These are phyloP conservation scores for Periphyllus acericola DNA, from an alignment of 2,888 invertebrate genomes.

Conservation along the genomic window DNA sequence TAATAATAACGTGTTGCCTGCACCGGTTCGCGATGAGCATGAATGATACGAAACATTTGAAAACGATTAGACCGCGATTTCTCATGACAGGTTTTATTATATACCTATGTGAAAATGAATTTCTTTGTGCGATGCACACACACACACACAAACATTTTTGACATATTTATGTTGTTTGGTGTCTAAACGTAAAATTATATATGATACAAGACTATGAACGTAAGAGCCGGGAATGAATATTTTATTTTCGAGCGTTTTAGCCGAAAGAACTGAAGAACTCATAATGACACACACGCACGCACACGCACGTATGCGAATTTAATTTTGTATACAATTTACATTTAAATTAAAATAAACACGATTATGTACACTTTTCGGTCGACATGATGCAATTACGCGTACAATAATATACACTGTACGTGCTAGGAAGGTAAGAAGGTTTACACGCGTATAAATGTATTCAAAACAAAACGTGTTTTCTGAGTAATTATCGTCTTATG, in stretches of 20 bases:
- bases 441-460: background rate
- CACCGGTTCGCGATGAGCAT: background rate
- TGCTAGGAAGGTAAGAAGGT: background rate
- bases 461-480: background rate
- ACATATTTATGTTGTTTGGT: background rate
- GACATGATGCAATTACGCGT: slow-evolving; percentile 26
- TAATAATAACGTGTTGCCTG: background rate
- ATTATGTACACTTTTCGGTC: slow-evolving; percentile 25
- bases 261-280: too few relatives aligned
- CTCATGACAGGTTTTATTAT: background rate
- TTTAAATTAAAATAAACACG: slow-evolving; percentile 34
- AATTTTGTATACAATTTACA: slow-evolving; percentile 8
- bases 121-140: background rate
- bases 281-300: background rate
- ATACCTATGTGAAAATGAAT: background rate
- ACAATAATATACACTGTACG: background rate
- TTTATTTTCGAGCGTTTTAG: background rate
- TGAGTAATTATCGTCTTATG: background rate
- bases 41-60: background rate
- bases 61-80: background rate
- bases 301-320: background rate
- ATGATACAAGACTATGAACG: background rate
- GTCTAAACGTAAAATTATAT: background rate
- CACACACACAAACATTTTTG: background rate
- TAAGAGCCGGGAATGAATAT: background rate